These are phyloP conservation scores for Acromyrmex heyeri DNA, from an alignment of 1,140 invertebrate species.

Conservation along the genomic window DNA sequence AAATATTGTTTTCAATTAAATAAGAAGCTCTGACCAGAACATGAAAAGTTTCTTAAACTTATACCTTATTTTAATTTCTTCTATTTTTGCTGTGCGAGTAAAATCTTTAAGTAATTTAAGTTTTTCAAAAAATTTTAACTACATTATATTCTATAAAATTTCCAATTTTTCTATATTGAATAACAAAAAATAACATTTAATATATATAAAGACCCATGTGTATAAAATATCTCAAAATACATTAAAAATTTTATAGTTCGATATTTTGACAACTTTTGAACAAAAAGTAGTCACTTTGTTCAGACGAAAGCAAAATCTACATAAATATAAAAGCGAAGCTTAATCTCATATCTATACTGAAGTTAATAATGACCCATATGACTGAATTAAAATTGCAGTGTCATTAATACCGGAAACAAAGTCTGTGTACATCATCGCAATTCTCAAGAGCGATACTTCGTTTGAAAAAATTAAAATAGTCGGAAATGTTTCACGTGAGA, in stretches of 20 bases:
- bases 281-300: background rate
- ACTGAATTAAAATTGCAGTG: background rate
- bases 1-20: background rate
- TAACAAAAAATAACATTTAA: no score
- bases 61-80: background rate
- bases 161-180: background rate
- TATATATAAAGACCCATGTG: no score
- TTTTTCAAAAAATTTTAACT: background rate
- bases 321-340: background rate
- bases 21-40: no score
- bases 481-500: background rate
- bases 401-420: background rate
- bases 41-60: background rate
- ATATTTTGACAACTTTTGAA: background rate
- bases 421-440: background rate
- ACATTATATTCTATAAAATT: background rate
- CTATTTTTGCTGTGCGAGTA: background rate
- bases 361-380: background rate
- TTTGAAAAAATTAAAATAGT: constrained; percentile 8
- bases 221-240: no score
- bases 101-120: background rate
- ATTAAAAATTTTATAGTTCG: no score
- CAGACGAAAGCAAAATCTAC: background rate
- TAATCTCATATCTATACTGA: background rate
- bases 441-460: background rate